Percentiles rank a stretch among this genome's conserved stretches.
Conservation (phyloP, 2,797 vertebrate genomes). For the Peromyscus nudipes region DNA sequence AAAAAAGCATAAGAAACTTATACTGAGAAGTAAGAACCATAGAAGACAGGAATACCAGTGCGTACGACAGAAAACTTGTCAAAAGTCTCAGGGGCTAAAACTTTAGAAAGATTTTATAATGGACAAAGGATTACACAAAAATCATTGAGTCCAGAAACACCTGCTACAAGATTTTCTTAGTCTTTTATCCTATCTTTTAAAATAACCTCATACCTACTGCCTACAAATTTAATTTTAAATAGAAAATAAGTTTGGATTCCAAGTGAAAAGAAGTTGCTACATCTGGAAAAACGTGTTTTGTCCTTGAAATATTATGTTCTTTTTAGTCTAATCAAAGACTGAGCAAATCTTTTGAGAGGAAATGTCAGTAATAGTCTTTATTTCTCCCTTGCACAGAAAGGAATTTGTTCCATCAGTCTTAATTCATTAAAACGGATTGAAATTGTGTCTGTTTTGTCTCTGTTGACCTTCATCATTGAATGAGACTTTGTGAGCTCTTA, state of each 20-base stretch:
- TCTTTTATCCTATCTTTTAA: background rate
- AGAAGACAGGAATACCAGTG: background rate
- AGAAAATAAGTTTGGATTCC: conserved; percentile 50
- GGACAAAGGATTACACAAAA: background rate
- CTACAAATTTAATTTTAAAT: conserved; percentile 57
- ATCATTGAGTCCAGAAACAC: background rate
- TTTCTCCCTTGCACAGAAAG: conserved; percentile 14
- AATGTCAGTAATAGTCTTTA: conserved; percentile 54
- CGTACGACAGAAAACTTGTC: background rate
- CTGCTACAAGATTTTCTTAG: background rate
- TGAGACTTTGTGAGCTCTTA: conserved; percentile 57
- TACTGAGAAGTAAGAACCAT: background rate
- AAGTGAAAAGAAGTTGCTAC: conserved; percentile 47
- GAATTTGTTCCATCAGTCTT: conserved; percentile 64
- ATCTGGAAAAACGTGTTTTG: conserved; percentile 52
- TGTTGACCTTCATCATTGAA: conserved; percentile 80
- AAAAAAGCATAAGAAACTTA: background rate
- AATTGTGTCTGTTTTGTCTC: conserved; percentile 70
- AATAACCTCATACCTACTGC: background rate
- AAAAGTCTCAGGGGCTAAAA: background rate
- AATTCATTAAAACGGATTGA: conserved; percentile 75
- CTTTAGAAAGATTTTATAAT: background rate
- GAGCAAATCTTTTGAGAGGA: conserved; percentile 70
- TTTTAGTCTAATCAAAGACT: conserved; percentile 66
- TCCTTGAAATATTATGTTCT: conserved; percentile 72